Base-by-base conservation (phyloP, 2,113 vertebrate genomes). In the Camelus bactrianus region DNA sequence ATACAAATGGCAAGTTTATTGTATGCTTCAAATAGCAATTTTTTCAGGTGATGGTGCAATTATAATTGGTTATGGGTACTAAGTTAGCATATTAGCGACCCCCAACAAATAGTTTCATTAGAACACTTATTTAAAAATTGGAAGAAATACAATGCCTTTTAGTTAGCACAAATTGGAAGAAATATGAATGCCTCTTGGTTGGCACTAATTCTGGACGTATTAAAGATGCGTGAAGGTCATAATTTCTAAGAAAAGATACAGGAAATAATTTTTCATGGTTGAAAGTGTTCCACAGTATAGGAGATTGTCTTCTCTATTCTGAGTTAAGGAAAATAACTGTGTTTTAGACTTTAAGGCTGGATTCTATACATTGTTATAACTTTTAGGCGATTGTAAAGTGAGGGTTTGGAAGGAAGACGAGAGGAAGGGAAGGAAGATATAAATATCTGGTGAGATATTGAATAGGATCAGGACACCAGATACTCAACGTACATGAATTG, bases 111-210 rank as follows among this genome's bases (percentile, higher is more conserved):
- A 93, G 24, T 89, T 96, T 88, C 12, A 83, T 48, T 84, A 88
- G 91, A 86, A 79, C 24, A 56, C 20, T 91, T 95, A 67, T 22
- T 95, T 79, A n/a, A 80, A 97, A 93, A 60, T 73, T 77, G 54
- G 22, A 79, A 90, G 69, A 86, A 82, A 52, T 82, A 64, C 20
- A 82, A 28, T 85, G 50, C 64, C 58, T 83, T 38, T 94, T 88
- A 35, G 22, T 77, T 83, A 48, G 60, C 35, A 87, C 46, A 86
- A 70, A 65, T 73, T 30, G 4, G 19, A 90, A 93, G 60, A 77
- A 72, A 95, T 64, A 77, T 50, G 42, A 64, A 54, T 92, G 73
- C 30, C 6, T 77, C 32, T 84, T 92, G 38, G n/a, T 92, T 92
- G 46, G 73, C 35, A 92, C 73, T 52, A 8, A 81, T 81, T 95